Evolutionary conservation across 2,113 vertebrate species (phyloP), one percentile per base, ranked within the genome.

Genomic region (Lota lota): DNA sequence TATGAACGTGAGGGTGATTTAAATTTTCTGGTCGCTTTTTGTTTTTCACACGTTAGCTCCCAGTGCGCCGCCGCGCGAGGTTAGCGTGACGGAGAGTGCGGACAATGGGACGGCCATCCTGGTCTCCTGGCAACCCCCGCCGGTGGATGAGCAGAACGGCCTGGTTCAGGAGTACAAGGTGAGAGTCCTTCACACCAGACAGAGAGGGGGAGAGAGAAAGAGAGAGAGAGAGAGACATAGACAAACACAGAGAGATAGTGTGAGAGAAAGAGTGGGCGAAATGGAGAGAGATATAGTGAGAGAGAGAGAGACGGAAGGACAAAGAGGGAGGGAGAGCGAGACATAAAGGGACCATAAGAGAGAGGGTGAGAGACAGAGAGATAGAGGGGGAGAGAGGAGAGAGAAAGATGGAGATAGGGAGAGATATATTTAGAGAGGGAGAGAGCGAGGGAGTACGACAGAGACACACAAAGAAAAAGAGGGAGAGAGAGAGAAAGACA

Each of bases 151-250:
- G 61, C 95, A 93, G 56, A 99, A 99, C 57, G 97, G 97, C 64
- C 91, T 97, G 90, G 94, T 99, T 73, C 96, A 97, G 67, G 97
- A 99, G 66, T 99, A 99, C 33, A 99, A 97, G 97, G 97, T 99
- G 93, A 88, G 51, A 15, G 64, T 0, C 36, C 22, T 22, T 2
- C 62, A 36, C 50, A 62, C 14, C 33, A 64, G 63, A 5, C 69
- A 10, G 70, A n/a, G 66, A 66, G 64, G 74, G 63, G 69, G 40
- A 66, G 66, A 53, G 36, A 75, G 63, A 57, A 71, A 22, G 68
- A 17, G 28, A 73, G 24, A 64, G 74, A 57, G 50, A 74, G 62
- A 68, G 70, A 78, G 64, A 83, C 80, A 73, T 60, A 67, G 20
- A n/a, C 20, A 33, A 21, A 33, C 4, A 33, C 4, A 33, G 2